These are phyloP conservation scores for Mormyrus proboscirostris DNA, from an alignment of 2,797 vertebrate genomes.

Conservation along the genomic window DNA sequence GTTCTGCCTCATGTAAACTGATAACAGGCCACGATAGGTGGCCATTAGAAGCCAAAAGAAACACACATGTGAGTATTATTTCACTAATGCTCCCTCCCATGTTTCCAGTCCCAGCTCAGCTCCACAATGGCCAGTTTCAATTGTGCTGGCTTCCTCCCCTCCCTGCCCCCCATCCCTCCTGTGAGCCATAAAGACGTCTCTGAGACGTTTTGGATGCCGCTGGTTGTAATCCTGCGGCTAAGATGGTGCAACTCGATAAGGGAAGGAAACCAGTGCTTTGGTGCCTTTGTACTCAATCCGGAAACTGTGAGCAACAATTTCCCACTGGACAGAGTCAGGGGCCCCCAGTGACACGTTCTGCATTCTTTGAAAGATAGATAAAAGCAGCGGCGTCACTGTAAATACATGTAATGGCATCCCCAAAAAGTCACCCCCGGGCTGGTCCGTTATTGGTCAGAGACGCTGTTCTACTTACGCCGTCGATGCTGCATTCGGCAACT, in stretches of 20 bases:
- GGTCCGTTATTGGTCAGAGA: not conserved
- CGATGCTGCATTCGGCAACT: conserved; percentile 15
- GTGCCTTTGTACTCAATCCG: conserved; percentile 52
- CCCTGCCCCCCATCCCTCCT: not conserved
- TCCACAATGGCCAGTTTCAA: conserved; percentile 5
- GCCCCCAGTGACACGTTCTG: not conserved
- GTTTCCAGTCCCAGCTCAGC: not conserved
- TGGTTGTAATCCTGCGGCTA: conserved; percentile 38
- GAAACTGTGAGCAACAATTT: conserved; percentile 33
- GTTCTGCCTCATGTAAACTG: not conserved
- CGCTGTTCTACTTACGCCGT: conserved; percentile 18
- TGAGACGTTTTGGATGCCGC: conserved; percentile 38
- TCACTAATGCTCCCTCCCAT: not conserved
- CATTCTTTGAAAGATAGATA: not conserved
- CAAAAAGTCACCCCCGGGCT: not conserved
- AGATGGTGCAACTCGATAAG: conserved; percentile 39
- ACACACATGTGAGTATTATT: not conserved
- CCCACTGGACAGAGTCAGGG: not conserved
- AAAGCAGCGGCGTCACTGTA: not conserved
- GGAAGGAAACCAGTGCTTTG: conserved; percentile 76
- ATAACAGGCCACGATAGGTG: not conserved
- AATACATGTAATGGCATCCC: not conserved
- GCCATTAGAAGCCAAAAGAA: not conserved
- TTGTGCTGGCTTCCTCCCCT: conserved; percentile 21
- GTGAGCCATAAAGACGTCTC: conserved; percentile 3